phyloP scores from a whole-genome alignment of 2,797 vertebrate species.

The Cossypha caffra region DNA sequence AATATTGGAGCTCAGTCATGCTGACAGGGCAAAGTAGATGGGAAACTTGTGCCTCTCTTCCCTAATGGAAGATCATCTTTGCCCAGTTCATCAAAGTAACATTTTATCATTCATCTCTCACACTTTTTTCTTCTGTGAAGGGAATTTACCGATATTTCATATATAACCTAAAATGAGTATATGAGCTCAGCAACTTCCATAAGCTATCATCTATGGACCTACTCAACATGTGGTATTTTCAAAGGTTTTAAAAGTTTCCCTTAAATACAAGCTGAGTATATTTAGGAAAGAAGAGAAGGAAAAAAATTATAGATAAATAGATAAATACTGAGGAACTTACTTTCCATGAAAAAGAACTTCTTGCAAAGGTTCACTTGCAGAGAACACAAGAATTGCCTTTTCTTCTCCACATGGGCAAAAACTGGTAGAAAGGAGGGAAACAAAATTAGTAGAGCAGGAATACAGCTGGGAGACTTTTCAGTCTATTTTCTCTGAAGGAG shows the following conservation, averaged over 20 bases:
- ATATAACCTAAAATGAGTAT: not conserved
- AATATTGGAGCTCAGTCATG: not conserved
- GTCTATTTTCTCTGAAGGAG: not conserved
- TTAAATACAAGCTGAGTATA: not conserved
- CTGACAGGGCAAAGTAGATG: not conserved
- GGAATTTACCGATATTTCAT: not conserved
- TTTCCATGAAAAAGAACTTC: not conserved
- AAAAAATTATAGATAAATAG: not conserved
- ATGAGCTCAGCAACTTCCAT: not conserved
- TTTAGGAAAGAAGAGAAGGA: not conserved
- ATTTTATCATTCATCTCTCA: not conserved
- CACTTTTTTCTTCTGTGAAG: not conserved
- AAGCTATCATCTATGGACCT: not conserved
- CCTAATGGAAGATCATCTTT: not conserved
- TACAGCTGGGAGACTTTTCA: not conserved
- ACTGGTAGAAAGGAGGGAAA: slow-evolving; percentile 11
- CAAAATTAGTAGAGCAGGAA: slow-evolving; percentile 13
- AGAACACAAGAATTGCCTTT: not conserved
- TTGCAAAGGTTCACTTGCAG: not conserved
- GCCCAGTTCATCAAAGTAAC: not conserved
- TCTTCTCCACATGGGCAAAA: not conserved
- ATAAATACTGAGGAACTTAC: slow-evolving; percentile 21
- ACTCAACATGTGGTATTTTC: not conserved
- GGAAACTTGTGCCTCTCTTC: not conserved
- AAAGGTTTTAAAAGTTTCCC: not conserved